Evolutionary conservation across 2,888 invertebrate species (phyloP), one percentile per base, ranked within the genome.

Genomic region (Chouioia cunea): DNA sequence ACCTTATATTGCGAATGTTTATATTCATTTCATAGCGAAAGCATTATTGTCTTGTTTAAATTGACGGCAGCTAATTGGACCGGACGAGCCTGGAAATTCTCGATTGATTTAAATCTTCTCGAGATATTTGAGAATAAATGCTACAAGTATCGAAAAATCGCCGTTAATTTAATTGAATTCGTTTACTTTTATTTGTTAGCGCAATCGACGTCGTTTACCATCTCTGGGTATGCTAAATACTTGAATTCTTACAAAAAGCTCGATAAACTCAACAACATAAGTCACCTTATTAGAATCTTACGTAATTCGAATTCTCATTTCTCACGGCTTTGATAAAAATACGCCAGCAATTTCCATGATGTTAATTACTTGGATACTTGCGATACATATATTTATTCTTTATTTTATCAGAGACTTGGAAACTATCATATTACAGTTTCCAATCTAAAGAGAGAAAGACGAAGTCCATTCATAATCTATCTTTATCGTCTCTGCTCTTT

Each of bases 21-120:
- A 12, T 6, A 10, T 36, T 36, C 36, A 1, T 1, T 36, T 36
- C 10, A 44, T 23, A 8, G 12, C 36, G 47, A 70, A 63, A 16
- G 22, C 20, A 62, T 47, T n/a, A n/a, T n/a, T n/a, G n/a, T n/a
- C n/a, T n/a, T 65, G 18, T 46, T 23, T 27, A 57, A 54, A 54
- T 43, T 20, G 54, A 36, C 23, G 2, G n/a, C 2, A 53, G 16
- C 20, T 63, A 43, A 71, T 71, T 53, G 63, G 63, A 58, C 52
- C 58, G 66, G 63, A 71, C 50, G 66, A 57, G 12, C 44, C 23
- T 52, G 58, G 53, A 50, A 63, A 58, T 63, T 71, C 52, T 59
- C 56, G 50, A 20, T 64, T 68, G 74, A 76, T 76, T 74, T 76
- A 74, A 74, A 71, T 59, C 57, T 58, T 48, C 46, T 60, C 50